Conservation (phyloP, 2,888 invertebrate species). For the Aleiodes testaceus region DNA sequence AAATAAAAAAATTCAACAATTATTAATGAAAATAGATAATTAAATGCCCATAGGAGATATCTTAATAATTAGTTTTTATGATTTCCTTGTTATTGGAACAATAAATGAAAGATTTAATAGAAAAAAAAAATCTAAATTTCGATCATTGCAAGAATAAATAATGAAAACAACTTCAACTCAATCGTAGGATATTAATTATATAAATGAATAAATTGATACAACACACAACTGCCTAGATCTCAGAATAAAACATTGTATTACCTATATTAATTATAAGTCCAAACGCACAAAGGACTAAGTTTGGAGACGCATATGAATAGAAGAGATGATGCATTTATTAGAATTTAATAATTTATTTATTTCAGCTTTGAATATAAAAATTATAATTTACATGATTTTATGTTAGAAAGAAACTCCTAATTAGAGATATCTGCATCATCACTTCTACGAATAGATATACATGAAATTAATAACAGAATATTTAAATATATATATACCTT, state of each 20-base stretch:
- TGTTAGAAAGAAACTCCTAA: neutral
- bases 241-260: conserved; percentile 64
- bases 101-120: conserved; percentile 5
- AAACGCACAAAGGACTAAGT: conserved; percentile 71
- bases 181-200: conserved; percentile 44
- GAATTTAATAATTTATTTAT: conserved; percentile 14
- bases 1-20: conserved; percentile 26
- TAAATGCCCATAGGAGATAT: conserved; percentile 29
- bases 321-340: conserved; percentile 12
- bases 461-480: conserved; percentile 44
- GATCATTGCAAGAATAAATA: neutral
- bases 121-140: conserved; percentile 27
- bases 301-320: conserved; percentile 59
- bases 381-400: conserved; percentile 12
- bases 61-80: conserved; percentile 16
- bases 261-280: conserved; percentile 61
- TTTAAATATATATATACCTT: conserved; percentile 47
- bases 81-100: conserved; percentile 41
- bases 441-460: conserved; percentile 23
- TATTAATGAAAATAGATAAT: conserved; percentile 20
- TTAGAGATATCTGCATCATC: conserved; percentile 19
- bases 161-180: conserved; percentile 3
- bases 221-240: conserved; percentile 71
- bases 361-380: conserved; percentile 1
- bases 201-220: conserved; percentile 53